These are phyloP conservation scores for Microcebus murinus DNA, from an alignment of 2,113 vertebrate species.

Conservation along the genomic window DNA sequence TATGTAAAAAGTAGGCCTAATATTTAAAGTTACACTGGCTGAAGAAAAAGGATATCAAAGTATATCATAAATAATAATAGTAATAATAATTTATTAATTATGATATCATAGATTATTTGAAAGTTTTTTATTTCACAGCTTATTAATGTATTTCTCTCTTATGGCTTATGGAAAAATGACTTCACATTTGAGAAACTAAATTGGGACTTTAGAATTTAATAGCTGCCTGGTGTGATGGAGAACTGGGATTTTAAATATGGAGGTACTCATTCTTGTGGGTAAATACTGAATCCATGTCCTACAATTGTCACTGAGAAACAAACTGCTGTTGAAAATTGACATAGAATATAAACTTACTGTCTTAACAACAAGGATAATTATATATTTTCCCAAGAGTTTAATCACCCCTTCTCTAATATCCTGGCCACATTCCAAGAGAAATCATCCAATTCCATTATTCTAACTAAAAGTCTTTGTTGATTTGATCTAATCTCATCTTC, in stretches of 20 bases:
- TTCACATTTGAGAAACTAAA: conserved; percentile 53
- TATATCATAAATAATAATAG: conserved; percentile 26
- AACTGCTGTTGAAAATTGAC: conserved; percentile 72
- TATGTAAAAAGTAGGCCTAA: conserved; percentile 33
- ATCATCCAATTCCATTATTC: conserved; percentile 69
- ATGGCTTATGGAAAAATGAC: background rate
- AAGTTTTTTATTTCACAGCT: conserved; percentile 44
- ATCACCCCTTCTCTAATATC: conserved; percentile 65
- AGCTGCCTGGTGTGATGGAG: background rate
- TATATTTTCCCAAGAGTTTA: conserved; percentile 78
- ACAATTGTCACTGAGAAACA: conserved; percentile 36
- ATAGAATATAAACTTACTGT: conserved; percentile 71
- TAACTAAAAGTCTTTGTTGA: conserved; percentile 70
- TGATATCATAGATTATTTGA: background rate
- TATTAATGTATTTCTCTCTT: background rate
- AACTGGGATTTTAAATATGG: conserved; percentile 50
- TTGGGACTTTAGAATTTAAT: conserved; percentile 38
- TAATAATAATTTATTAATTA: background rate
- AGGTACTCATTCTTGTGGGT: conserved; percentile 60
- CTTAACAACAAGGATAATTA: conserved; percentile 80
- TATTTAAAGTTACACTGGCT: conserved; percentile 30
- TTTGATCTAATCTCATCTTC: conserved; percentile 77
- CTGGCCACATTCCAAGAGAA: conserved; percentile 76
- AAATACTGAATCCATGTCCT: conserved; percentile 59
- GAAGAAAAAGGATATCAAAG: background rate